Evolutionary conservation across 2,797 vertebrate species (phyloP), one percentile per base, ranked within the genome.

Genomic region (Megalops cyprinoides): DNA sequence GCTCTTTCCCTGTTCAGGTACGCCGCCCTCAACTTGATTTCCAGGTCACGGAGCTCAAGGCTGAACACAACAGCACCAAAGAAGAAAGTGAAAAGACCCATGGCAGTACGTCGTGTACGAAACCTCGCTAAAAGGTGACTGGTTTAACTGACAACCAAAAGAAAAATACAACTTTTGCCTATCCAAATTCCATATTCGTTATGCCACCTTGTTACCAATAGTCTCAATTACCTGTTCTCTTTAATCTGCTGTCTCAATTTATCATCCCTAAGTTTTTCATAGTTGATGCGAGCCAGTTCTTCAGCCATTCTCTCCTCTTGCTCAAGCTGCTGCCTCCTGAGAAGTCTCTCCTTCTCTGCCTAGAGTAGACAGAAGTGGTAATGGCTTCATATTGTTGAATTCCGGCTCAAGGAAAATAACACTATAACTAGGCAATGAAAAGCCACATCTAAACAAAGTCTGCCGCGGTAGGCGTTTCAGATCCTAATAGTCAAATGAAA

Each of bases 1-100:
- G 95, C 96, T 85, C 96, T 92, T 83, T 96, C 97, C 89, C 95
- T 96, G 88, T 95, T 97, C 91, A 98, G 53, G 78, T 98, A 98
- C 0, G 96, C 97, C 34, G 92, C 91, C 84, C 93, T 95, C 67
- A 99, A 91, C 87, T 98, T 97, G 55, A 88, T 89, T 89, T 98
- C 96, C 88, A 99, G 76, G 79, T 99, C 97, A 81, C 95, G 93
- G 84, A 99, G 94, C 89, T 99, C 97, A 82, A 91, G 4, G 86
- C 98, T 99, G 77, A 77, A 87, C 51, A 79, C n/a, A 74, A 79
- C 77, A 76, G 4, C 75, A 8, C 79, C n/a, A 25, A 58, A 1
- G 20, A 62, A 39, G 49, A 3, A 15, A 56, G 0, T 42, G 14
- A 3, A 28, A 10, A 20, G 28, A 56, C 10, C 14, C 48, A 9